These are phyloP conservation scores for Trichacis sp. DNA, from an alignment of 2,888 invertebrate genomes.

Conservation along the genomic window DNA sequence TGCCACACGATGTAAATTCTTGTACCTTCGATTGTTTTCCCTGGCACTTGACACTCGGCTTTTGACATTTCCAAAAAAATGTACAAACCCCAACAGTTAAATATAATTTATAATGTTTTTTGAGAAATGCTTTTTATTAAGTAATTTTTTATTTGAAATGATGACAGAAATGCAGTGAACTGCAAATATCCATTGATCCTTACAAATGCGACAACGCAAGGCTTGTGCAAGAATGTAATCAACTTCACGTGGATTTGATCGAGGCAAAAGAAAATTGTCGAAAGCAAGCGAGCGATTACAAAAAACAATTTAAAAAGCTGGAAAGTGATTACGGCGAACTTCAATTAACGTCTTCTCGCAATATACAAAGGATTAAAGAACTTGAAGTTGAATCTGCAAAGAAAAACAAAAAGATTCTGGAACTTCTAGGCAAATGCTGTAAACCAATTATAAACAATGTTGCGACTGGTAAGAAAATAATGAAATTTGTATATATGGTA, in stretches of 20 bases:
- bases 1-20: too few species aligned
- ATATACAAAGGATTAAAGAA: constrained; percentile 73
- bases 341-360: constrained; percentile 72
- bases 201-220: constrained; percentile 85
- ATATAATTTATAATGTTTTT: constrained; percentile 4
- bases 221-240: constrained; percentile 81
- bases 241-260: constrained; percentile 77
- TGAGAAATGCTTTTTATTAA: background rate
- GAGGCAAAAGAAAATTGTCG: constrained; percentile 76
- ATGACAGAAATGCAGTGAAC: constrained; percentile 77
- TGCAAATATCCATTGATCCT: constrained; percentile 81
- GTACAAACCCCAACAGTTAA: too few species aligned
- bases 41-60: too few species aligned
- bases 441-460: constrained; percentile 64
- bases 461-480: constrained; percentile 49
- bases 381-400: constrained; percentile 76
- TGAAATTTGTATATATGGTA: too few species aligned
- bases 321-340: constrained; percentile 74
- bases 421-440: constrained; percentile 68
- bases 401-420: constrained; percentile 71
- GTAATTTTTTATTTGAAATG: too few species aligned
- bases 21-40: too few species aligned
- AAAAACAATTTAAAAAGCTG: constrained; percentile 70
- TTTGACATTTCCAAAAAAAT: too few species aligned
- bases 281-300: constrained; percentile 71